Evolutionary conservation across 2,113 vertebrate species (phyloP).

Genomic region (Tragelaphus buxtoni): DNA sequence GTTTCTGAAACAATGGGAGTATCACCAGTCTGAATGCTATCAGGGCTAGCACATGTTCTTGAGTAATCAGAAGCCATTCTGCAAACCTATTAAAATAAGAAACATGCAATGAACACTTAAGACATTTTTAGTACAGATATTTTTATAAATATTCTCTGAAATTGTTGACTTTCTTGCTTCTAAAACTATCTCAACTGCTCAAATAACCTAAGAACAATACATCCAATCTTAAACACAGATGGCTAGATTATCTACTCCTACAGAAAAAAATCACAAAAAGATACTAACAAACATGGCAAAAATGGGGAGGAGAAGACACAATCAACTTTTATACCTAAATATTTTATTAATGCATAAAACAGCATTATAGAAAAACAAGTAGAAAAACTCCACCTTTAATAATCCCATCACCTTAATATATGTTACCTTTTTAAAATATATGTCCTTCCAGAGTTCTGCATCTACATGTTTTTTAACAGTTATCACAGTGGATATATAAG

Average conservation of each 20-base stretch:
- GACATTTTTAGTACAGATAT: background rate
- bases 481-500: background rate
- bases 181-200: constrained; percentile 8
- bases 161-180: background rate
- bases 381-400: background rate
- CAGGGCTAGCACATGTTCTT: constrained; percentile 94
- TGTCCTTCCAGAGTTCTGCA: background rate
- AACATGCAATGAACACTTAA: background rate
- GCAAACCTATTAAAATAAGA: constrained; percentile 83
- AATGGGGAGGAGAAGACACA: background rate
- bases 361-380: background rate
- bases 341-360: background rate
- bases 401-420: background rate
- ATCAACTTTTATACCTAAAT: background rate
- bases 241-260: background rate
- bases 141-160: constrained; percentile 27
- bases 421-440: background rate
- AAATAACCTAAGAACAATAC: background rate
- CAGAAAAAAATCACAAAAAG: constrained; percentile 39
- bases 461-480: background rate
- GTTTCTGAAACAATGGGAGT: constrained; percentile 93
- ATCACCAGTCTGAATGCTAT: constrained; percentile 94
- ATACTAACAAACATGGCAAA: constrained; percentile 1
- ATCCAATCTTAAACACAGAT: constrained; percentile 21
- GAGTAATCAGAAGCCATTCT: constrained; percentile 94